Base-by-base conservation (phyloP, 2,888 invertebrate species). In the Pammene fasciana region DNA sequence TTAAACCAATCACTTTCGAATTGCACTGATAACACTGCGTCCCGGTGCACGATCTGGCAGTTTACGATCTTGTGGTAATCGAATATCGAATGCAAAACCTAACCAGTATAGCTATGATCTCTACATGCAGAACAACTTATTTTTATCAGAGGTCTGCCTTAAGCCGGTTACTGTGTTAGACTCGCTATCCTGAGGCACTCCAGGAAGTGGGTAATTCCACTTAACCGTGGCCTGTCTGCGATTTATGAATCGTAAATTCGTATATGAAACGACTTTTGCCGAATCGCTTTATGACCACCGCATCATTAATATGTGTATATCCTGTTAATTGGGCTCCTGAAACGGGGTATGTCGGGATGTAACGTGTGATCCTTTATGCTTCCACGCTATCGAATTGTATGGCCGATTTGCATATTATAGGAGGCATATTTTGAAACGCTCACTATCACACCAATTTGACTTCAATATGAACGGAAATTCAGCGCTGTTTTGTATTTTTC, bases 181-280 rank as follows among this genome's bases (percentile, higher is more conserved):
- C 7, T 54, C 26, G 4, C 6, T 3, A 0, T 16, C 76, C 72
- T 67, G 66, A 52, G 70, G 61, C 10, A 43, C 13, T 16, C 64
- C 72, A 76, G 79, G 79, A 82, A 76, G 75, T 75, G 78, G 77
- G 75, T 74, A 16, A 75, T 70, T 74, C 68, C 71, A 78, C 79
- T 82, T 75, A 72, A 71, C 70, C 73, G 73, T 26, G 26, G 26
- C 26, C 26, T 4, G 79, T 73, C 75, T 79, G 76, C 76, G 78
- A 82, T 87, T 87, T 86, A 85, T 84, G 82, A 81, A 76, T 84
- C 84, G 79, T 86, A 84, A 87, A 83, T 78, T 77, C 68, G 74
- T 80, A 79, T 80, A 81, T 82, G 82, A 84, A 52, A 82, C 78
- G 78, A 81, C 80, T 77, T 79, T 81, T 78, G 78, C 80, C 75